These are phyloP conservation scores for Rhaphigaster nebulosa DNA, from an alignment of 2,888 invertebrate genomes.

Conservation along the genomic window DNA sequence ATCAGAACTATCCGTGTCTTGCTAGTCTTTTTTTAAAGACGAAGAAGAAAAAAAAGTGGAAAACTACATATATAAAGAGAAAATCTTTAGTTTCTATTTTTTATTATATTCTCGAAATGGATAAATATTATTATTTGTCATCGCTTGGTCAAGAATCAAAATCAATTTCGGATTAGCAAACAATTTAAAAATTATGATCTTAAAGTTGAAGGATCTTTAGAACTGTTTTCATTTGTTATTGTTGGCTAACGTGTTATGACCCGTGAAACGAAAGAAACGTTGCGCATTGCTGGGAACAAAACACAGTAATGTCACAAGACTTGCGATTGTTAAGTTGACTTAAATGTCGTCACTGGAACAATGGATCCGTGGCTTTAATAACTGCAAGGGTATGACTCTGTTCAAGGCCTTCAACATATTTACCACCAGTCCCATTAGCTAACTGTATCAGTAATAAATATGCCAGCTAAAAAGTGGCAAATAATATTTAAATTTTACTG, in stretches of 20 bases:
- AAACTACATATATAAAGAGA: no score
- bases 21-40: no score
- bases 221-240: background rate
- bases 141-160: no score
- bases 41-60: no score
- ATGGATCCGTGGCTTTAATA: background rate
- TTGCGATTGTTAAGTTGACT: conserved; percentile 2
- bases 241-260: background rate
- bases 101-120: no score
- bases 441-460: no score
- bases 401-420: background rate
- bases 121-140: no score
- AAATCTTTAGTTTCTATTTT: no score
- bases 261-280: background rate
- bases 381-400: background rate
- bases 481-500: no score
- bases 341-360: conserved; percentile 21
- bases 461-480: no score
- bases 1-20: no score
- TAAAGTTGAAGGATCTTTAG: background rate
- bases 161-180: background rate
- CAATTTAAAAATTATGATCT: background rate
- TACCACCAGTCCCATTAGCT: background rate
- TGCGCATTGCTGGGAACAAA: conserved; percentile 20
- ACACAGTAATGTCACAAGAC: background rate